Evolutionary conservation across 2,888 invertebrate genomes (phyloP).

Genomic region (Cerastis rubricosa): DNA sequence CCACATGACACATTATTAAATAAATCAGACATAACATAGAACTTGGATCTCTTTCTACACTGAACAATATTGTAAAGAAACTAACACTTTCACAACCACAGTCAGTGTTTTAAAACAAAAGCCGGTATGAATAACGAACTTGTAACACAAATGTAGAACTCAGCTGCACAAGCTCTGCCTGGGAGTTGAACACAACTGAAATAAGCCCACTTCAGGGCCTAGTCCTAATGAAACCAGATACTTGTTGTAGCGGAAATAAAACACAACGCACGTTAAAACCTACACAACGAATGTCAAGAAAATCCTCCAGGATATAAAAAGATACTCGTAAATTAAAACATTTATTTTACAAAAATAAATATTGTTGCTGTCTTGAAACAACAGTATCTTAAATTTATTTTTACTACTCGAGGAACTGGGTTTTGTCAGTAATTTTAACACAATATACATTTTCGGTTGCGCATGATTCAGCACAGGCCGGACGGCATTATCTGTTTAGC

Average conservation of each 20-base stretch:
- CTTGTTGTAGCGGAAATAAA: background rate
- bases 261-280: background rate
- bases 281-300: background rate
- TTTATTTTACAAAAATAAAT: conserved; percentile 33
- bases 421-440: conserved; percentile 1
- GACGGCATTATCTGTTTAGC: background rate
- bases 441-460: background rate
- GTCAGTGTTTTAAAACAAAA: background rate
- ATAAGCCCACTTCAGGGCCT: background rate
- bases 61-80: background rate
- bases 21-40: background rate
- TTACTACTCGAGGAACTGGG: conserved; percentile 26
- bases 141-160: background rate
- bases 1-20: background rate
- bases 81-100: too few relatives aligned
- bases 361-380: conserved; percentile 2
- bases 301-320: conserved; percentile 10
- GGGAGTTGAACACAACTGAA: background rate
- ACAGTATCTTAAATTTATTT: conserved; percentile 39
- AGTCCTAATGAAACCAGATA: conserved; percentile 2
- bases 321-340: conserved; percentile 10
- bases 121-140: background rate
- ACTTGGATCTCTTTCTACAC: background rate
- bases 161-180: background rate
- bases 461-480: background rate